These are phyloP conservation scores for Tachycineta bicolor DNA, from an alignment of 2,113 vertebrate genomes.

Conservation along the genomic window DNA sequence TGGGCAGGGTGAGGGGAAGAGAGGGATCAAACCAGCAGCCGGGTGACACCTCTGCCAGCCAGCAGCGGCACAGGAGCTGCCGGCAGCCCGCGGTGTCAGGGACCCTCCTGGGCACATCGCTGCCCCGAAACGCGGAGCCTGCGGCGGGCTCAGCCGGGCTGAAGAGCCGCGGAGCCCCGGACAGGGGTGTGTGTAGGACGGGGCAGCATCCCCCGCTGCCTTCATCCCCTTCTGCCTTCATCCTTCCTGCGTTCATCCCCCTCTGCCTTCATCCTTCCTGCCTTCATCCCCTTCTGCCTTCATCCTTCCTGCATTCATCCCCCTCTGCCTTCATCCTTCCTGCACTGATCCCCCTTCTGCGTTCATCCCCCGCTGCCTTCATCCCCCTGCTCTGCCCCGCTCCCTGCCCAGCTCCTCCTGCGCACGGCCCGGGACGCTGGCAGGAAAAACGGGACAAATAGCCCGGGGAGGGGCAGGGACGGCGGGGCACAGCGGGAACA, in stretches of 20 bases:
- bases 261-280: too few relatives aligned
- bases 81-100: neutral
- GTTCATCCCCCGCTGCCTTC: neutral
- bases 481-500: neutral
- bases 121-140: fast-evolving
- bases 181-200: neutral
- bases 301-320: too few relatives aligned
- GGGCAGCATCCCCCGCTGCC: neutral
- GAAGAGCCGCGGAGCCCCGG: neutral
- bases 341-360: too few relatives aligned
- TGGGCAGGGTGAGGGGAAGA: neutral
- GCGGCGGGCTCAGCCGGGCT: neutral
- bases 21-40: neutral
- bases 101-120: neutral
- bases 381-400: neutral
- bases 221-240: neutral
- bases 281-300: too few relatives aligned
- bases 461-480: neutral
- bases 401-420: neutral
- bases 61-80: neutral
- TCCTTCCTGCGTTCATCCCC: too few relatives aligned
- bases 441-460: neutral
- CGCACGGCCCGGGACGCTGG: fast-evolving
- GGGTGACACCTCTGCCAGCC: neutral
- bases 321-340: neutral